These are phyloP conservation scores for Himantopus leucocephalus DNA, from an alignment of 2,113 vertebrate genomes.

Conservation along the genomic window DNA sequence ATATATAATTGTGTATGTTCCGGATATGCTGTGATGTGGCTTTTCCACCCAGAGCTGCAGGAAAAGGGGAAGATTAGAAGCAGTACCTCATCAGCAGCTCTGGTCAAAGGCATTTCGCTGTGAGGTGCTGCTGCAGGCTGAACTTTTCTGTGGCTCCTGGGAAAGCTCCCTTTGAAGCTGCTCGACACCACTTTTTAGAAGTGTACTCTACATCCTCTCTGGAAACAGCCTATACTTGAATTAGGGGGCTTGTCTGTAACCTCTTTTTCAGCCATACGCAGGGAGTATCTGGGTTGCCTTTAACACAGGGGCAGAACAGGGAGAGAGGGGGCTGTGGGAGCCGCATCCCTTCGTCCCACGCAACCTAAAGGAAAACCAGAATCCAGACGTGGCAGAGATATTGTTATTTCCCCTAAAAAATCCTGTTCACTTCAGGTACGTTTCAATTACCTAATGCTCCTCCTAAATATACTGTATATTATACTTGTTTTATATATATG, in stretches of 20 bases:
- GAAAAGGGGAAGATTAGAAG: neutral
- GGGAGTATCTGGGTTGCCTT: neutral
- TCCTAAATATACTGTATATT: neutral
- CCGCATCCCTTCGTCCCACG: neutral
- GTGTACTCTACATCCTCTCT: neutral
- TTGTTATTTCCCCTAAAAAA: neutral
- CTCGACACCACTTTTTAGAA: neutral
- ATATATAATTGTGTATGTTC: neutral
- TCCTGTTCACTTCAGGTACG: neutral
- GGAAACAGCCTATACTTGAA: neutral
- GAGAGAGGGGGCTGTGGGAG: neutral
- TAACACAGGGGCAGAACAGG: neutral
- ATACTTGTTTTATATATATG: neutral
- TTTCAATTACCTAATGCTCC: neutral
- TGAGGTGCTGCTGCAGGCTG: neutral
- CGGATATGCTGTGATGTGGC: neutral
- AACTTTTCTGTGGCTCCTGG: neutral
- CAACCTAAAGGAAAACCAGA: neutral
- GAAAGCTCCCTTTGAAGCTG: neutral
- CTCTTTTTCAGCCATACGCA: neutral
- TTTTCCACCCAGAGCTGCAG: neutral
- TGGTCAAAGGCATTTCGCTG: neutral
- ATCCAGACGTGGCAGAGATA: neutral
- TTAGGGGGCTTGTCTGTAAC: neutral
- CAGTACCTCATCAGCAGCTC: neutral